Percentiles rank a stretch among this genome's conserved stretches.
Evolutionary conservation across 2,797 vertebrate genomes (phyloP).

Genomic region (Anas bahamensis): DNA sequence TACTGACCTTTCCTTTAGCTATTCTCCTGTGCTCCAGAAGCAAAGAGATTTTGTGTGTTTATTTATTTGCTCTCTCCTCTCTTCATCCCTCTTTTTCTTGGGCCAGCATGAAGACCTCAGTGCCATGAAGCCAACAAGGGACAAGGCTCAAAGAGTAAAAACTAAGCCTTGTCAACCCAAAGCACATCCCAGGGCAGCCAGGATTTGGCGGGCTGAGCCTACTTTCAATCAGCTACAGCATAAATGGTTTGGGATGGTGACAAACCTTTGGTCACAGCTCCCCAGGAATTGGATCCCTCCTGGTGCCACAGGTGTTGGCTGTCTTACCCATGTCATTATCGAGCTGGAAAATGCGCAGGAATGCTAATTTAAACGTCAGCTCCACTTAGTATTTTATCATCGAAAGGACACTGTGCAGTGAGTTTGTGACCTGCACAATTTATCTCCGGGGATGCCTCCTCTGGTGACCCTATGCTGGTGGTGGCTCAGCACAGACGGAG

Average conservation of each 20-base stretch:
- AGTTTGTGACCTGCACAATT: background rate
- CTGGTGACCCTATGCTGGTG: background rate
- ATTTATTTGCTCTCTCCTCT: background rate
- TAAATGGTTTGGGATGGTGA: slow-evolving; percentile 16
- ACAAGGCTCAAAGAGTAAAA: background rate
- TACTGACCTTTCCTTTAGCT: background rate
- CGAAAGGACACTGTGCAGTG: slow-evolving; percentile 23
- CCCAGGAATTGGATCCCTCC: background rate
- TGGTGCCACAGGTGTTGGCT: slow-evolving; percentile 28
- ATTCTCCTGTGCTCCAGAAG: background rate
- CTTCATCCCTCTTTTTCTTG: background rate
- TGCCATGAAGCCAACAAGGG: background rate
- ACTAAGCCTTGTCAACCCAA: background rate
- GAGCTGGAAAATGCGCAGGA: slow-evolving; percentile 21
- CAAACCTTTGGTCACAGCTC: background rate
- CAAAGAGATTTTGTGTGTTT: background rate
- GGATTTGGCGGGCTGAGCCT: background rate
- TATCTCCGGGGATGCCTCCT: background rate
- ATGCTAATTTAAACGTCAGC: slow-evolving; percentile 66
- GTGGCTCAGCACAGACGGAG: background rate
- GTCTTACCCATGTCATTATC: slow-evolving; percentile 36
- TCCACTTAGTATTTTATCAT: slow-evolving; percentile 38
- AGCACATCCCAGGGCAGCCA: background rate
- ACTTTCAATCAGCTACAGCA: slow-evolving; percentile 9
- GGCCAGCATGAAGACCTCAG: background rate